phyloP scores from a whole-genome alignment of 1,140 invertebrate species.

The Polyergus mexicanus region DNA sequence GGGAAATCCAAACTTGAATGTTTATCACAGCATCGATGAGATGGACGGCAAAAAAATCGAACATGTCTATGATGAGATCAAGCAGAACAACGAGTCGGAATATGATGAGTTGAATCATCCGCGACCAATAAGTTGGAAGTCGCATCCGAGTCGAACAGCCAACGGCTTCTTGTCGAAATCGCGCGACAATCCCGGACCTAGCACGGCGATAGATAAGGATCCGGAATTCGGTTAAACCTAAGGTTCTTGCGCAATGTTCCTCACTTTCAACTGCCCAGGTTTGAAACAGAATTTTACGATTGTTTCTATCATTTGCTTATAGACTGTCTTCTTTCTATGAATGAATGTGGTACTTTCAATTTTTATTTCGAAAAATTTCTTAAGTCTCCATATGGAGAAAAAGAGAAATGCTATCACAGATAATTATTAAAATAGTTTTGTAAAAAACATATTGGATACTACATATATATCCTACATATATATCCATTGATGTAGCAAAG shows the following conservation, averaged over 20 bases:
- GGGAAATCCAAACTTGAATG: slow-evolving; percentile 92
- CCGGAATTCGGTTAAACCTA: slow-evolving; percentile 73
- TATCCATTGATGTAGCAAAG: neutral
- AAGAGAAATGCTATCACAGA: neutral
- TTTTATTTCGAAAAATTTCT: slow-evolving; percentile 20
- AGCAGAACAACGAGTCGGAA: slow-evolving; percentile 93
- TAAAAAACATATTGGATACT: slow-evolving; percentile 3
- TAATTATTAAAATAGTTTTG: slow-evolving; percentile 1
- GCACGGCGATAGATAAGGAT: slow-evolving; percentile 74
- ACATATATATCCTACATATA: neutral
- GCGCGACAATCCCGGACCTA: slow-evolving; percentile 72
- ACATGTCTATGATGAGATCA: slow-evolving; percentile 97
- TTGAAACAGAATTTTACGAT: neutral
- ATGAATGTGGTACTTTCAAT: neutral
- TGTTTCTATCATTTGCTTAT: neutral
- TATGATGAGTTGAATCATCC: slow-evolving; percentile 96
- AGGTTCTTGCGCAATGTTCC: slow-evolving; percentile 16
- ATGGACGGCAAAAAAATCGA: slow-evolving; percentile 91
- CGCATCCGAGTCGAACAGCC: slow-evolving; percentile 94
- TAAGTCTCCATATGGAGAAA: neutral
- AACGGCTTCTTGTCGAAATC: slow-evolving; percentile 86
- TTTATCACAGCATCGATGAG: slow-evolving; percentile 93
- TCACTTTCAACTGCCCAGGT: slow-evolving; percentile 25
- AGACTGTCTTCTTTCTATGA: neutral
- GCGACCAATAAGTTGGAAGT: slow-evolving; percentile 91